phyloP scores from a whole-genome alignment of 2,888 invertebrate species.

The Rhopalosiphum nymphaeae region DNA sequence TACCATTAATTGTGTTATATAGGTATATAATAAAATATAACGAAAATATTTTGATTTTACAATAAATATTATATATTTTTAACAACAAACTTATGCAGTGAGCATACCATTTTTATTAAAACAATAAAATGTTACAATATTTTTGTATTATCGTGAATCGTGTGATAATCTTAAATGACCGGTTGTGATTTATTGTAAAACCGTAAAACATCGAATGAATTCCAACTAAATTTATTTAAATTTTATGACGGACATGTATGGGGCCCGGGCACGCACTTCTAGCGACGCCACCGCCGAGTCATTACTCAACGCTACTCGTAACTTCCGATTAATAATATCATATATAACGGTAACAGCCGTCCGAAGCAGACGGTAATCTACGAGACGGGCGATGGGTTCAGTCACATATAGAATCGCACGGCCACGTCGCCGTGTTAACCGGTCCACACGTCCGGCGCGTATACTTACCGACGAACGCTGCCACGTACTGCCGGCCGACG shows the following conservation, averaged over 20 bases:
- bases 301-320: neutral
- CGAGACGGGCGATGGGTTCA: neutral
- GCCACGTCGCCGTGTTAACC: too few species aligned
- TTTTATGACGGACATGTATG: neutral
- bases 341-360: too few species aligned
- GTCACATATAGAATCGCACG: too few species aligned
- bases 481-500: constrained; percentile 59
- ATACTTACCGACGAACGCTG: constrained; percentile 51
- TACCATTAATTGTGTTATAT: neutral
- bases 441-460: too few species aligned
- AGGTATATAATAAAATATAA: neutral
- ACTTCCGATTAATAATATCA: neutral
- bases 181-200: neutral
- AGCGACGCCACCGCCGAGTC: neutral
- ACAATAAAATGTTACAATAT: neutral
- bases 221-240: neutral
- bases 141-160: neutral
- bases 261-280: too few species aligned
- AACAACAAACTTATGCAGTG: neutral
- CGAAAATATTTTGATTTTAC: neutral
- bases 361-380: neutral
- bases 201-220: neutral
- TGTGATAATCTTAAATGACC: neutral
- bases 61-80: neutral
- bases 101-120: neutral